A percentile compares a stretch with the other conserved stretches of the same genome.
phyloP scores from a whole-genome alignment of 2,797 vertebrate genomes.

The Dromococcyx pavoninus region DNA sequence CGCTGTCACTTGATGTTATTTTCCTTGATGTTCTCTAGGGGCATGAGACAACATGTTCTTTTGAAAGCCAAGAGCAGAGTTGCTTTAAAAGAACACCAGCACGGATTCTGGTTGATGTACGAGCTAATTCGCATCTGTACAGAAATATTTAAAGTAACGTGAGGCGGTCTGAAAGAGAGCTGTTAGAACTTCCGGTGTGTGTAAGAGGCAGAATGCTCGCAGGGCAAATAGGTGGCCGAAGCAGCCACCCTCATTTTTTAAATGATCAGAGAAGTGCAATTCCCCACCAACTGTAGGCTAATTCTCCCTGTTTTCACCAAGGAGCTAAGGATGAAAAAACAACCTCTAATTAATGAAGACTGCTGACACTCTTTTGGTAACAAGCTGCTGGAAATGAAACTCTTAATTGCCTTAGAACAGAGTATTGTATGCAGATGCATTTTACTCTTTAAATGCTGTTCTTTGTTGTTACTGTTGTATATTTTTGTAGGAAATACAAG shows the following conservation, averaged over 20 bases:
- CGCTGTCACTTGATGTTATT: constrained; percentile 69
- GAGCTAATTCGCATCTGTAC: not conserved
- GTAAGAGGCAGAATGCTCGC: not conserved
- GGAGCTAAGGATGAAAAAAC: constrained; percentile 48
- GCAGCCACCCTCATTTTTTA: constrained; percentile 21
- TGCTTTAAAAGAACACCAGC: constrained; percentile 31
- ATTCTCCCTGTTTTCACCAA: constrained; percentile 65
- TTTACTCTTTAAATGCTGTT: constrained; percentile 34
- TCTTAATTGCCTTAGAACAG: constrained; percentile 55
- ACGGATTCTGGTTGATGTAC: not conserved
- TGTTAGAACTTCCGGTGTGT: not conserved
- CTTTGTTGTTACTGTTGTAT: not conserved
- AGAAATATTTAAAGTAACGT: constrained; percentile 1
- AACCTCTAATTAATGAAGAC: constrained; percentile 73
- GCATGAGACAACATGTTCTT: constrained; percentile 62
- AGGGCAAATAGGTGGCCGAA: constrained; percentile 3
- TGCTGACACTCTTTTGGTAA: constrained; percentile 56
- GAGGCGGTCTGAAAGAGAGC: not conserved
- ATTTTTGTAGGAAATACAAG: not conserved
- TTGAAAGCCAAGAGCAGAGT: constrained; percentile 54
- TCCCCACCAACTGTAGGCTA: constrained; percentile 58
- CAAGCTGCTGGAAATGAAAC: constrained; percentile 66
- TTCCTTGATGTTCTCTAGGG: constrained; percentile 64
- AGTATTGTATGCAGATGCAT: constrained; percentile 44
- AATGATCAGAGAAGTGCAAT: constrained; percentile 65